These are phyloP conservation scores for Pleuronectes platessa DNA, from an alignment of 2,113 vertebrate species.

Conservation along the genomic window DNA sequence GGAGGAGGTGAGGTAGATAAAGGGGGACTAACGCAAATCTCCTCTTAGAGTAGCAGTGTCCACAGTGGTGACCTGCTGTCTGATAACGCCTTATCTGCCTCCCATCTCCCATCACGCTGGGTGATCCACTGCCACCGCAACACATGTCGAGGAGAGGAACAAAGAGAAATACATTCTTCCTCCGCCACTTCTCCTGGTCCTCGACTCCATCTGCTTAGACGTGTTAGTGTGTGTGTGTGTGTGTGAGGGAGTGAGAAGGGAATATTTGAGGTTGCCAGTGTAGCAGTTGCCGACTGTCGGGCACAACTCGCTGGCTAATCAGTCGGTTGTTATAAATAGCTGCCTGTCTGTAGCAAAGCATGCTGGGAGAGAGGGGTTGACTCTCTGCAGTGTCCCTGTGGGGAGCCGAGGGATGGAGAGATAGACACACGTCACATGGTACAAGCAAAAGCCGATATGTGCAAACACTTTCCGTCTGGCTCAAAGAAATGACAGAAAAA, in stretches of 20 bases:
- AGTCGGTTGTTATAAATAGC: constrained; percentile 83
- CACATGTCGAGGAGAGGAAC: constrained; percentile 47
- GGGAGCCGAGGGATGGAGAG: constrained; percentile 22
- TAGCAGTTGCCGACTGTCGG: constrained; percentile 72
- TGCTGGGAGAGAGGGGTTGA: constrained; percentile 74
- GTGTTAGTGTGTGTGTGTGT: constrained; percentile 28
- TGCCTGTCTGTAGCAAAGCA: constrained; percentile 75
- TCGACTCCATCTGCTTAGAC: constrained; percentile 21
- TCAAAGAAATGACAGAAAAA: constrained; percentile 1
- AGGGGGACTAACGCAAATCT: constrained; percentile 39
- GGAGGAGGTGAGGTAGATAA: constrained; percentile 42
- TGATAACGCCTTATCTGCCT: constrained; percentile 64
- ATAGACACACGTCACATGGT: not conserved
- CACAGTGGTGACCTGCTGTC: constrained; percentile 50
- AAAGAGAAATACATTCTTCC: constrained; percentile 32
- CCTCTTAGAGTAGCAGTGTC: constrained; percentile 42
- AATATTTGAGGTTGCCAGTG: constrained; percentile 62
- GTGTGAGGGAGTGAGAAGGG: constrained; percentile 29
- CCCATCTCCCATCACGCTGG: constrained; percentile 46
- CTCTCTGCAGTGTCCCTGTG: constrained; percentile 68
- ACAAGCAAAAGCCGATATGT: constrained; percentile 25
- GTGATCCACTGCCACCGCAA: constrained; percentile 57
- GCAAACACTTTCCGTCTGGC: constrained; percentile 34
- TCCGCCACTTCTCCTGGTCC: too few relatives aligned
- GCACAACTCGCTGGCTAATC: constrained; percentile 75